Base-by-base conservation (phyloP, 2,888 invertebrate species). In the Acleris literana region DNA sequence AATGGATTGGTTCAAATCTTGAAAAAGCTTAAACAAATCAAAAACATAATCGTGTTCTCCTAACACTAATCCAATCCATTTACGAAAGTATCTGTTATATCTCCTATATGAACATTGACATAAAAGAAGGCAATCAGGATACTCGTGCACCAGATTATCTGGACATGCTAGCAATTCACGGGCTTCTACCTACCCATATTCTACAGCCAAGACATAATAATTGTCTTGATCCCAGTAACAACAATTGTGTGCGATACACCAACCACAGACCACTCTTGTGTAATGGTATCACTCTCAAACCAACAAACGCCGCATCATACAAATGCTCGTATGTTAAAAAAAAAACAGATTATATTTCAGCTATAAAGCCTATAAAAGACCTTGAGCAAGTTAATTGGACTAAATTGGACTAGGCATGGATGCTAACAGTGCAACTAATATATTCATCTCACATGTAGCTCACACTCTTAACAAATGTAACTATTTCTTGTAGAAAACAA, bases 91-190 rank as follows among this genome's bases (percentile, higher is more conserved):
- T n/a, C n/a, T n/a, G n/a, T n/a, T n/a, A n/a, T n/a, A n/a, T n/a
- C n/a, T n/a, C n/a, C n/a, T n/a, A n/a, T 16, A 56, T 56, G 9
- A 56, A 56, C 22, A 56, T 56, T n/a, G 44, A 57, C 46, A 48
- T 48, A 11, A 48, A 29, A n/a, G 46, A 25, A 9, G 46, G 22
- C 7, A 57, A 25, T 5, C 46, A 29, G 17, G 57, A 48, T 48
- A 11, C 9, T 20, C 57, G 17, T 11, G 11, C 46, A 5, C 9
- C 57, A 11, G 29, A 57, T 48, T 57, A 57, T 25, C 22, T 57
- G 29, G 48, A 57, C 18, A 48, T 57, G 57, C 11, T 48, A 17
- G 48, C 57, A 57, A 3, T 29, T 29, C 16, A 57, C 17, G 57
- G 57, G 5, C 48, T 57, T 9, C 5, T 57, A 29, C 57, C 57